These are phyloP conservation scores for Tangara arthus DNA, from an alignment of 2,797 vertebrate genomes.

Conservation along the genomic window DNA sequence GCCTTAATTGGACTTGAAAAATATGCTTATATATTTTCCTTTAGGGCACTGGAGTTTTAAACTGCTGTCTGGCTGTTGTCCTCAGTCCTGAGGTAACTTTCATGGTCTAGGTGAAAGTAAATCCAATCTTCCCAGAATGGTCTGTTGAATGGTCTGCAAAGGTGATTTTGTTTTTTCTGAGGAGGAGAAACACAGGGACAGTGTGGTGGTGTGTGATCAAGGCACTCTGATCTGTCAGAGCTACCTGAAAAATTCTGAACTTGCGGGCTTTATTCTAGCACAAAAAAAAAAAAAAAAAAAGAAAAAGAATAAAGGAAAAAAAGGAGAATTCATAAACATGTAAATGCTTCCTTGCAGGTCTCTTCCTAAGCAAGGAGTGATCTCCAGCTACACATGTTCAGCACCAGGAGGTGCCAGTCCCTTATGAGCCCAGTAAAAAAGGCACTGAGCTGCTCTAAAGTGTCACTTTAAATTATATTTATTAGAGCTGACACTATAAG, in stretches of 20 bases:
- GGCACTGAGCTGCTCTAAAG: not conserved
- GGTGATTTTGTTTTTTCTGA: not conserved
- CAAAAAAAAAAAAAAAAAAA: not conserved
- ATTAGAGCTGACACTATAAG: not conserved
- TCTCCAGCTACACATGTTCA: not conserved
- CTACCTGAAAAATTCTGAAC: not conserved
- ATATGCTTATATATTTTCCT: not conserved
- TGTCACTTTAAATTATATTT: not conserved
- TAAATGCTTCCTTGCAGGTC: not conserved
- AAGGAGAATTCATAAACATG: not conserved
- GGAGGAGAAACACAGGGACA: not conserved
- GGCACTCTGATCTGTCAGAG: not conserved
- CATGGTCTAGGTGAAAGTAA: not conserved
- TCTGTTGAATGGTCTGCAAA: not conserved
- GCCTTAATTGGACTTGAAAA: slow-evolving; percentile 37
- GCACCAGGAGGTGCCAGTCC: not conserved
- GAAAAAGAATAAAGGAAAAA: not conserved
- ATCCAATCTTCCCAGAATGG: not conserved
- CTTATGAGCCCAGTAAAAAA: not conserved
- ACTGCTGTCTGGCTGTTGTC: not conserved
- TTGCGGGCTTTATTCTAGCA: not conserved
- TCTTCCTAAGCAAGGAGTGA: not conserved
- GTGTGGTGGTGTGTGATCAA: not conserved
- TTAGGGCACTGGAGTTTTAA: not conserved
- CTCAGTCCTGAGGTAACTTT: not conserved